A percentile compares a stretch with the other conserved stretches of the same genome.
Conservation (phyloP, 2,797 vertebrate genomes). For the Pantherophis vulpinus region DNA sequence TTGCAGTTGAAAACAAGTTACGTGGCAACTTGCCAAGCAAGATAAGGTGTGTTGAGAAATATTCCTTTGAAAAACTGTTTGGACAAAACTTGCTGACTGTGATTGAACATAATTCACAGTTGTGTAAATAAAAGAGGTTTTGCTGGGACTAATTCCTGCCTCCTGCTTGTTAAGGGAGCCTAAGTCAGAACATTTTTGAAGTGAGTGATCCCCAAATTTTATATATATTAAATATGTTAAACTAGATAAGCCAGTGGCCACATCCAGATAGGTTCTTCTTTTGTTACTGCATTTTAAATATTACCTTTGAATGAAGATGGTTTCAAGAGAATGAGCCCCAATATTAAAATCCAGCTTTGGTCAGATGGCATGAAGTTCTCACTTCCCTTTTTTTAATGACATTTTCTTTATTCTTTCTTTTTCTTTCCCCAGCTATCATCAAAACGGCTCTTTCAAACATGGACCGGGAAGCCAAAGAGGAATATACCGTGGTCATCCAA, state of each 20-base stretch:
- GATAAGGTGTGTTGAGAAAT: too few relatives aligned
- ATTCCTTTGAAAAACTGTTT: too few relatives aligned
- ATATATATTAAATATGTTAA: background rate
- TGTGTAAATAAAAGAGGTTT: too few relatives aligned
- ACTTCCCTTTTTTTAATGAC: background rate
- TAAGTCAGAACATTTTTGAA: too few relatives aligned
- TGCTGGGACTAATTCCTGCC: too few relatives aligned
- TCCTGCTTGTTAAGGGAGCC: too few relatives aligned
- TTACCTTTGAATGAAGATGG: background rate
- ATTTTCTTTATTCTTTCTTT: background rate
- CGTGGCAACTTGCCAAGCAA: too few relatives aligned
- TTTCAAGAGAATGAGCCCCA: background rate
- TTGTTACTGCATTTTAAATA: background rate
- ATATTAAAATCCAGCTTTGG: background rate
- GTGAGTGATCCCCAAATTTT: background rate
- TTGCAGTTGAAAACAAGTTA: too few relatives aligned
- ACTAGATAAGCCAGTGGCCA: background rate
- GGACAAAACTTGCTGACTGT: too few relatives aligned
- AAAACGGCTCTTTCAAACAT: conserved; percentile 96
- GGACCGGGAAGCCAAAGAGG: conserved; percentile 98
- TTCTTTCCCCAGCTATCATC: conserved; percentile 84
- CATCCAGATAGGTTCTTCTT: background rate
- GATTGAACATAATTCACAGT: too few relatives aligned
- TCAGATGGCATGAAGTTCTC: background rate
- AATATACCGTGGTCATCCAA: conserved; percentile 97